These are phyloP conservation scores for Riptortus pedestris DNA, from an alignment of 1,140 invertebrate genomes.

Conservation along the genomic window DNA sequence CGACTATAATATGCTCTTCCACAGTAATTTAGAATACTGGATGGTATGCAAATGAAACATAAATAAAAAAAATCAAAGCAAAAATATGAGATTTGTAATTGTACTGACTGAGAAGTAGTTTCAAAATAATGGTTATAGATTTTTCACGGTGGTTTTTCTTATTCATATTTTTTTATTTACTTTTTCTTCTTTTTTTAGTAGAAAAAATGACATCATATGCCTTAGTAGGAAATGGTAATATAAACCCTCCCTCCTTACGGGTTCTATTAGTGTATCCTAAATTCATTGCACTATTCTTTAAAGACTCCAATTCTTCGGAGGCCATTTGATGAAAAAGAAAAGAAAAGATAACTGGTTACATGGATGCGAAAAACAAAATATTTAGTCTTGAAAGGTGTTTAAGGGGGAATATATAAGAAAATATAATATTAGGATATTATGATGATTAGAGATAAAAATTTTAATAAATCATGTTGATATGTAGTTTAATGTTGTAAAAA, in stretches of 20 bases:
- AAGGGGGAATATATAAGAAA: conserved; percentile 7
- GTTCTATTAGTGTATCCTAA: conserved; percentile 1
- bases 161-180: not conserved
- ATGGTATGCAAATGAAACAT: conserved; percentile 9
- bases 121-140: conserved; percentile 11
- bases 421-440: conserved; percentile 15
- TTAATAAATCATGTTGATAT: conserved; percentile 22
- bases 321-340: not conserved
- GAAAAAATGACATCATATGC: not conserved
- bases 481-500: conserved; percentile 26
- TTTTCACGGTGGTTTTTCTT: not conserved
- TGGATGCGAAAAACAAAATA: conserved; percentile 1
- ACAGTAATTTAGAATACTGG: conserved; percentile 17
- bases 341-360: too few relatives aligned
- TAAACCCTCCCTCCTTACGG: not conserved
- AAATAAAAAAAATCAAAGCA: too few relatives aligned
- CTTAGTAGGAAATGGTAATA: conserved; percentile 12
- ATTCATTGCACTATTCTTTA: not conserved
- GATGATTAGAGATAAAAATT: conserved; percentile 13
- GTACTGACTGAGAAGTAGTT: conserved; percentile 16
- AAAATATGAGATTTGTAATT: conserved; percentile 11
- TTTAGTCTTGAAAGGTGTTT: not conserved
- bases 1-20: conserved; percentile 21
- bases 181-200: not conserved
- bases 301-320: not conserved